Percentiles rank a stretch among this genome's conserved stretches.
phyloP scores from a whole-genome alignment of 2,797 vertebrate genomes.

The Bovichtus diacanthus region DNA sequence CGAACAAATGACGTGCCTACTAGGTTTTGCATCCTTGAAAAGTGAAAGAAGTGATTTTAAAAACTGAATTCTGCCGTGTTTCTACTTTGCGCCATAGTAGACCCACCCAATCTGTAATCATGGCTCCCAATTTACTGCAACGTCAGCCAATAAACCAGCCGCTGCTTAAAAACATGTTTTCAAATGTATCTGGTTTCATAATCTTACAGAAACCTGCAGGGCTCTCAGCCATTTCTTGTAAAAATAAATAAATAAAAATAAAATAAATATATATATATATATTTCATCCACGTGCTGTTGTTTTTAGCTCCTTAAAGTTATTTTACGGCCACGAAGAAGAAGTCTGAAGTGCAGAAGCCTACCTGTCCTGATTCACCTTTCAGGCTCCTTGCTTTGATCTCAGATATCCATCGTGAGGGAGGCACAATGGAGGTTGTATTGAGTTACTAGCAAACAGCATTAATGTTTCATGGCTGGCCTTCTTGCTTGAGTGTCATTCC shows the following conservation, averaged over 20 bases:
- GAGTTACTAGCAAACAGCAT: conserved; percentile 62
- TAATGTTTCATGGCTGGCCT: conserved; percentile 59
- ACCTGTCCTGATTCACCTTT: conserved; percentile 33
- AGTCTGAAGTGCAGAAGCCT: background rate
- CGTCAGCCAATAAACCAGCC: conserved; percentile 13
- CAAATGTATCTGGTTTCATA: conserved; percentile 2
- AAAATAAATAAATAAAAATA: too few species aligned
- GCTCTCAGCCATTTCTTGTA: background rate
- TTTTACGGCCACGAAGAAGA: background rate
- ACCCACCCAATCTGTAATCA: conserved; percentile 42
- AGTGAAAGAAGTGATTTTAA: conserved; percentile 26
- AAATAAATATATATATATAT: too few species aligned
- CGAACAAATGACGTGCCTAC: background rate
- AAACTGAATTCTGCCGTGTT: background rate
- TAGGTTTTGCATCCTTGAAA: background rate
- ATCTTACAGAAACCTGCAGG: conserved; percentile 9
- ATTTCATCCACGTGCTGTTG: conserved; percentile 3
- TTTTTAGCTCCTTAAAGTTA: background rate
- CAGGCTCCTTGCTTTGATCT: conserved; percentile 28
- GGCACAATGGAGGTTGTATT: conserved; percentile 41
- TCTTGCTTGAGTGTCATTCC: conserved; percentile 39
- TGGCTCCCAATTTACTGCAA: conserved; percentile 13
- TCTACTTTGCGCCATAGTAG: conserved; percentile 8
- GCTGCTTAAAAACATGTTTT: conserved; percentile 4
- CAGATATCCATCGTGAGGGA: conserved; percentile 10